phyloP scores from a whole-genome alignment of 1,140 invertebrate genomes.

The Antheraea pernyi region DNA sequence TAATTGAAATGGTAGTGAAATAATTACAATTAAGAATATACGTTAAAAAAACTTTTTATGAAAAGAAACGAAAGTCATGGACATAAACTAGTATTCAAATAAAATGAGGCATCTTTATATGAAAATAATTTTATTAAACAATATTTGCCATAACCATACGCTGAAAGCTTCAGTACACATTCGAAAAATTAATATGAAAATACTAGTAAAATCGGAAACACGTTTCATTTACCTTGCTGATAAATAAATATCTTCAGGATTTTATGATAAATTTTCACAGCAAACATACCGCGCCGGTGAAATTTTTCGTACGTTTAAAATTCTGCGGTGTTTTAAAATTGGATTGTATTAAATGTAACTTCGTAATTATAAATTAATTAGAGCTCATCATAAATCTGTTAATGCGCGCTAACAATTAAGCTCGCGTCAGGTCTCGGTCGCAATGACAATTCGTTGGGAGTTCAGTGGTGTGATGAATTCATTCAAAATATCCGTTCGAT shows the following conservation, averaged over 20 bases:
- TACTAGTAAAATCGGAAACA: neutral
- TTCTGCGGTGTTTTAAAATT: neutral
- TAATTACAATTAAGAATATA: too few species aligned
- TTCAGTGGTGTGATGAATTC: conserved; percentile 1
- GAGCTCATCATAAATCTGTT: conserved; percentile 26
- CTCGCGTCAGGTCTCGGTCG: conserved; percentile 18
- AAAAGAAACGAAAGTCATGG: too few species aligned
- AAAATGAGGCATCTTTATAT: too few species aligned
- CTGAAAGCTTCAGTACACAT: neutral
- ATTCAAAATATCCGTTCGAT: neutral
- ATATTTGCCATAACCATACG: too few species aligned
- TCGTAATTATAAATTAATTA: conserved; percentile 10
- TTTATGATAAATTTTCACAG: neutral
- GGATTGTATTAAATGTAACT: neutral
- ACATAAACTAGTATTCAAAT: too few species aligned
- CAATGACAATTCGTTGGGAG: conserved; percentile 32
- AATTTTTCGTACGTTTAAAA: neutral
- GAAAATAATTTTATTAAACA: too few species aligned
- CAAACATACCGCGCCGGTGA: neutral
- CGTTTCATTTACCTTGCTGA: too few species aligned
- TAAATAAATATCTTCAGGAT: neutral
- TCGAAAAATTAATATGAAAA: too few species aligned
- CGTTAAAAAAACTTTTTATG: too few species aligned
- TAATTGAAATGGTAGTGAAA: too few species aligned
- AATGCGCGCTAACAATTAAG: conserved; percentile 27